These are phyloP conservation scores for Zosterops japonicus DNA, from an alignment of 2,113 vertebrate species.

Conservation along the genomic window DNA sequence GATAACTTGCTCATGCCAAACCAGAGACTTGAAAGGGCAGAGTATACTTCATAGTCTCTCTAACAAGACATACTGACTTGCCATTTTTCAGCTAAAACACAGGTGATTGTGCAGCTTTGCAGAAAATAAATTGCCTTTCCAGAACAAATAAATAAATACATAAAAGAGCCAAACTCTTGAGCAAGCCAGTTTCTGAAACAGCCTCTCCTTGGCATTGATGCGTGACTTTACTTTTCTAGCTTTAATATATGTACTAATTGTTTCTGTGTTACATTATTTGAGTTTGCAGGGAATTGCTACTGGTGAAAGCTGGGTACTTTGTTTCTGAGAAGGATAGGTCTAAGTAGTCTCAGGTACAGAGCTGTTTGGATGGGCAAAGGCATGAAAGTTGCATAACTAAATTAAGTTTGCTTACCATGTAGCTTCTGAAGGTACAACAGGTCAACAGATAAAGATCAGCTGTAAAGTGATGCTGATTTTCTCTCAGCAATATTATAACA, in stretches of 20 bases:
- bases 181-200: background rate
- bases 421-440: background rate
- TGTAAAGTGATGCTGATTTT: background rate
- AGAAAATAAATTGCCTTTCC: background rate
- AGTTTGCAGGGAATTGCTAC: background rate
- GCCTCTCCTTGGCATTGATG: background rate
- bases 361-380: background rate
- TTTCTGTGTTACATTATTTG: background rate
- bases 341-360: background rate
- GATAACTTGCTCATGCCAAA: conserved; percentile 34
- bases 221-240: background rate
- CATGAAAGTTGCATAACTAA: background rate
- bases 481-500: background rate
- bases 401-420: background rate
- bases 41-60: background rate
- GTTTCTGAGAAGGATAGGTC: background rate
- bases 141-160: background rate
- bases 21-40: conserved; percentile 47
- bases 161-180: background rate
- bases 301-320: background rate
- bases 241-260: background rate
- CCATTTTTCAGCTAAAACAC: conserved; percentile 9
- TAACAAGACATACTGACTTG: conserved; percentile 26
- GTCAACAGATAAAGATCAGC: background rate
- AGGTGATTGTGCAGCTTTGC: conserved; percentile 24